A percentile compares a stretch with the other conserved stretches of the same genome.
Evolutionary conservation across 2,888 invertebrate genomes (phyloP).

Genomic region (Schizotus pectinicornis): DNA sequence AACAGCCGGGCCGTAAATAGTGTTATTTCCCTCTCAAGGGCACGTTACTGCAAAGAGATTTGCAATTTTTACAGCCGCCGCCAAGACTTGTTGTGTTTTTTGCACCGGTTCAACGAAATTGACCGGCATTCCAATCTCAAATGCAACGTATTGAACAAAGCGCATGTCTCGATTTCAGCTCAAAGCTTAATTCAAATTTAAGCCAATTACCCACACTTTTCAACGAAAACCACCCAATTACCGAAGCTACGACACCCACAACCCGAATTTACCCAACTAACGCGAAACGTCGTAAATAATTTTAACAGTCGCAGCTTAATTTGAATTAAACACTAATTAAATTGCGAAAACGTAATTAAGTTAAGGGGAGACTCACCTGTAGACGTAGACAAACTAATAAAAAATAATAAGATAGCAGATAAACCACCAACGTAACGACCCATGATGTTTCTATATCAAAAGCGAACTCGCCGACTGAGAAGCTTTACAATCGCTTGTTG

Average conservation of each 20-base stretch:
- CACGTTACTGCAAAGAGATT: conserved; percentile 27
- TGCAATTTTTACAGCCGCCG: conserved; percentile 28
- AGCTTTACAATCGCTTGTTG: conserved; percentile 44
- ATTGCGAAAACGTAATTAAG: neutral
- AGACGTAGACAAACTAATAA: conserved; percentile 31
- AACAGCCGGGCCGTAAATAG: conserved; percentile 20
- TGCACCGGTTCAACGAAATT: conserved; percentile 20
- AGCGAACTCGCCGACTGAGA: conserved; percentile 43
- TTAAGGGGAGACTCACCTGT: conserved; percentile 30
- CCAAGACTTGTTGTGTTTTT: conserved; percentile 27
- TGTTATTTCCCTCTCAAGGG: conserved; percentile 29
- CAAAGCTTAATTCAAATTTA: conserved; percentile 10
- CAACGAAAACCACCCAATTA: neutral
- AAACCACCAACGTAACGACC: conserved; percentile 32
- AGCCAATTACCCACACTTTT: conserved; percentile 7
- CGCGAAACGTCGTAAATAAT: neutral
- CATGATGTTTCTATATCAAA: conserved; percentile 35
- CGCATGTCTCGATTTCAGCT: conserved; percentile 15
- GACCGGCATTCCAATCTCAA: conserved; percentile 26
- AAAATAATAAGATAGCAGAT: conserved; percentile 33
- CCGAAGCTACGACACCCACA: neutral
- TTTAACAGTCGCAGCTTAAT: neutral
- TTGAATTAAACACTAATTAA: conserved; percentile 8
- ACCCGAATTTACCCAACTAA: neutral
- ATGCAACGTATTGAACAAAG: conserved; percentile 16